Evolutionary conservation across 2,113 vertebrate species (phyloP).

Genomic region (Syngnathoides biaculeatus): DNA sequence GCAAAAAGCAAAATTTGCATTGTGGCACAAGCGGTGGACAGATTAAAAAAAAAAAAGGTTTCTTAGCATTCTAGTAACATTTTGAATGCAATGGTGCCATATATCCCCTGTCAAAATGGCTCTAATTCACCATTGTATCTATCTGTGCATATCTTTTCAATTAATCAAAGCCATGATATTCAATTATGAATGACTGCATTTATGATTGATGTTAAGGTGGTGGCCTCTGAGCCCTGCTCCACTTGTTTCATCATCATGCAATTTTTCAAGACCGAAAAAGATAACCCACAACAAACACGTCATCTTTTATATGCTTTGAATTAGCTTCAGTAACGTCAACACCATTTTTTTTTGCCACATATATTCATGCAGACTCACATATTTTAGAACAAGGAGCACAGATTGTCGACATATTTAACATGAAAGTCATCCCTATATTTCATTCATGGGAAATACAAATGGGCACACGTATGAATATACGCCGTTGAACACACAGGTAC

Average conservation of each 20-base stretch:
- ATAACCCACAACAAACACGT: not conserved
- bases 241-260: not conserved
- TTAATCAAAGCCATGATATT: not conserved
- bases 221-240: not conserved
- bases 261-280: not conserved
- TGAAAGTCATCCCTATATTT: not conserved
- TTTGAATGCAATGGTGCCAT: no score
- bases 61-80: no score
- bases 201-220: not conserved
- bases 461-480: not conserved
- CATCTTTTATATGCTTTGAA: not conserved
- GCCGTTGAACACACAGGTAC: not conserved
- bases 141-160: not conserved
- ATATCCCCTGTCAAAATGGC: no score
- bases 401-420: conserved; percentile 1
- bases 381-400: not conserved
- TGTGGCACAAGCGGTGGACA: no score
- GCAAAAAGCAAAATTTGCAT: no score
- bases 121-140: not conserved
- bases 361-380: conserved; percentile 4
- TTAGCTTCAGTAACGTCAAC: not conserved
- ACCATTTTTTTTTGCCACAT: not conserved
- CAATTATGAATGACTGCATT: not conserved
- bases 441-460: conserved; percentile 1
- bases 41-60: no score